Base-by-base conservation (phyloP, 1,140 invertebrate genomes). In the Vanessa tameamea region DNA sequence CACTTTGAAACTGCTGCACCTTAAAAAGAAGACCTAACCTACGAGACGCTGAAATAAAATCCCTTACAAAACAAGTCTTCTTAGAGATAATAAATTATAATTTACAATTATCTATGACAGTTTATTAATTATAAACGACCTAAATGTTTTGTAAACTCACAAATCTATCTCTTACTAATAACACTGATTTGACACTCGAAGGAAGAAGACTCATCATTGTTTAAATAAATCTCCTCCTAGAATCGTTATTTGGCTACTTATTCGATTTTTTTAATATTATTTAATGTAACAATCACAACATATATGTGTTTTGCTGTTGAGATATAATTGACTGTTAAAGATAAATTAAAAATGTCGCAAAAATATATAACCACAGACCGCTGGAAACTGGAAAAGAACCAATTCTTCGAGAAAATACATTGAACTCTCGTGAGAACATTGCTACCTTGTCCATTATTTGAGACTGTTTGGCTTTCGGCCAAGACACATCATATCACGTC, bases 391-490 rank as follows among this genome's bases (percentile, higher is more conserved):
- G 65, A 69, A 69, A 47, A 59, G 14, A 12, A 67, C 65, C 65
- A 73, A 73, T 63, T 70, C 59, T 16, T 68, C 55, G n/a, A 47
- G 47, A 68, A 51, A 68, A 73, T 63, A 51, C 72, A 61, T 68
- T 73, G 72, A 73, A 67, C 72, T 67, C 16, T 69, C 20, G 26
- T 31, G 53, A 65, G 72, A 63, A 66, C 72, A 64, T 73, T 64
- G 72, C 72, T 69, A 73, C 72, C 72, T 73, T 55, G 47, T 65
- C 66, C 59, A 31, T 68, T 68, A 63, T 50, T 8, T 47, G 47
- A 51, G 9, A 69, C 43, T 12, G 53, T 3, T 53, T 73, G 72
- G 72, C 72, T 15, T 6, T 15, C 26, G 47, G 64, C 72, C 72
- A 73, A 61, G 47, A 64, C 37, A 67, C 72, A 73, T 73, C 59